These are phyloP conservation scores for Tetanocera ferruginea DNA, from an alignment of 2,888 invertebrate species.

Conservation along the genomic window DNA sequence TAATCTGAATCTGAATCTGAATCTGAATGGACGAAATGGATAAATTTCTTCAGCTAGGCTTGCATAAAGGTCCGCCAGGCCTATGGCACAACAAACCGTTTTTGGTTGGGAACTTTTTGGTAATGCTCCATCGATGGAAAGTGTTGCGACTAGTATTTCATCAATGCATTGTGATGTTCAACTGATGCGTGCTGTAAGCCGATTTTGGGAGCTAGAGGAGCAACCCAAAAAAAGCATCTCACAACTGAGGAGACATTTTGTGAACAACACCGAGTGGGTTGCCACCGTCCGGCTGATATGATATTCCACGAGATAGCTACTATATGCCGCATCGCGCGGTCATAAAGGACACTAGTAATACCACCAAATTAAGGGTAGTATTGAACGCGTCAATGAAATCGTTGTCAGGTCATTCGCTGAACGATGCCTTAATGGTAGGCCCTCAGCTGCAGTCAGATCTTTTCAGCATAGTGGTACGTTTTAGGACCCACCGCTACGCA, in stretches of 20 bases:
- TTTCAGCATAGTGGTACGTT: slow-evolving; percentile 17
- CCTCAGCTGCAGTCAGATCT: slow-evolving; percentile 19
- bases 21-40: slow-evolving; percentile 32
- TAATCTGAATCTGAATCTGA: slow-evolving; percentile 7
- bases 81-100: slow-evolving; percentile 33
- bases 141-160: too few relatives aligned
- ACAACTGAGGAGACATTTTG: too few relatives aligned
- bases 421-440: slow-evolving; percentile 15
- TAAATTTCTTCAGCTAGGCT: not conserved
- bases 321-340: not conserved
- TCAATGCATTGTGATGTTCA: too few relatives aligned
- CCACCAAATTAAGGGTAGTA: not conserved
- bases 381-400: slow-evolving; percentile 3
- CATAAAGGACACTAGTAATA: not conserved
- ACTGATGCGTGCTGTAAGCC: too few relatives aligned
- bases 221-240: too few relatives aligned
- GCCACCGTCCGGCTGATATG: too few relatives aligned
- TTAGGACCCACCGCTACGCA: slow-evolving; percentile 21
- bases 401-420: slow-evolving; percentile 4
- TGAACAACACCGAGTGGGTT: too few relatives aligned
- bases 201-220: too few relatives aligned
- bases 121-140: too few relatives aligned
- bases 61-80: slow-evolving; percentile 10
- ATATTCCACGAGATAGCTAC: too few relatives aligned
- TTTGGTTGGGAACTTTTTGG: slow-evolving; percentile 39